These are phyloP conservation scores for Drosophila neutralis DNA, from an alignment of 2,888 invertebrate genomes.

Conservation along the genomic window DNA sequence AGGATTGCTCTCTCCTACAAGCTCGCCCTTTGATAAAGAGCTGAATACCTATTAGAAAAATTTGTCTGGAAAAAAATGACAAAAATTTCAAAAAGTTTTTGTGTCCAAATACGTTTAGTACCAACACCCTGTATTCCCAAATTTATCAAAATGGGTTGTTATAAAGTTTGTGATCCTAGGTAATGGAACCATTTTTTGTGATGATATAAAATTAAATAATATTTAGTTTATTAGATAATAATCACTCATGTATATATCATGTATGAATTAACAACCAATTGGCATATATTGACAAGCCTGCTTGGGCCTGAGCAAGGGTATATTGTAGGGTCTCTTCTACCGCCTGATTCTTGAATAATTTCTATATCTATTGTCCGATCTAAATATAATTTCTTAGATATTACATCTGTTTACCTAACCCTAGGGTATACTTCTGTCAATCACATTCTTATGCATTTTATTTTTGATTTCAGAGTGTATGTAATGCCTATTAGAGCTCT, in stretches of 20 bases:
- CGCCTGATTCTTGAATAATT: no score
- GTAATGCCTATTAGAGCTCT: conserved; percentile 5
- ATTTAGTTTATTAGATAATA: neutral
- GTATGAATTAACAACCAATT: neutral
- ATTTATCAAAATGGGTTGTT: neutral
- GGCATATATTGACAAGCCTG: neutral
- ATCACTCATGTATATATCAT: neutral
- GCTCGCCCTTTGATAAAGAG: neutral
- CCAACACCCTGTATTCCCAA: neutral
- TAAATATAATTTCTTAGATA: no score
- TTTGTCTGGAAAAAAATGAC: neutral
- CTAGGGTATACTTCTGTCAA: neutral
- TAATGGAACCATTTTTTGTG: neutral
- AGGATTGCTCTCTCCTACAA: neutral
- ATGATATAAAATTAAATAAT: neutral
- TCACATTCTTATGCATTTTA: neutral
- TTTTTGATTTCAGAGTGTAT: neutral
- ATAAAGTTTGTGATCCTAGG: neutral
- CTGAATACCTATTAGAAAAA: neutral
- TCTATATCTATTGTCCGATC: no score
- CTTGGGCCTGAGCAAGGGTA: neutral
- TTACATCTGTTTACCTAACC: neutral
- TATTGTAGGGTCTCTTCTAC: neutral
- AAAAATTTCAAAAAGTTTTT: neutral
- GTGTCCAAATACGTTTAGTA: neutral